These are phyloP conservation scores for Nephrotoma guestfalica DNA, from an alignment of 2,888 invertebrate genomes.

Conservation along the genomic window DNA sequence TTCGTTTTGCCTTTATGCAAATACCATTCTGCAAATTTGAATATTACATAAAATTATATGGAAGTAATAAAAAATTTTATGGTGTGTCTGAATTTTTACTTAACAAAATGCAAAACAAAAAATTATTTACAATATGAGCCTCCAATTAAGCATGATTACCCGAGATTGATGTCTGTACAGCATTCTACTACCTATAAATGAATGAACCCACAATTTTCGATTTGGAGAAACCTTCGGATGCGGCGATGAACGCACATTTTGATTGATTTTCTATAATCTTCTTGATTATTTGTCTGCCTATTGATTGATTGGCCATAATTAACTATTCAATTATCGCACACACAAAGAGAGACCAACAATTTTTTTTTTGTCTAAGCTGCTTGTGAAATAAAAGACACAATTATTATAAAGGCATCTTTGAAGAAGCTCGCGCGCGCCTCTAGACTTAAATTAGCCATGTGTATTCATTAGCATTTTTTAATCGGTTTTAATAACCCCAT, in stretches of 20 bases:
- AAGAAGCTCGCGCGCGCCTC: not conserved
- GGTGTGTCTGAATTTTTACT: not conserved
- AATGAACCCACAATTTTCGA: not conserved
- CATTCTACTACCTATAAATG: not conserved
- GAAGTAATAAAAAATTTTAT: no score
- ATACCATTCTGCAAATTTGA: not conserved
- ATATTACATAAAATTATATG: not conserved
- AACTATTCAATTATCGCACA: not conserved
- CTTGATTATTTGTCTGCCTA: not conserved
- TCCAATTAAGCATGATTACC: not conserved
- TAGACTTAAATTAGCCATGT: not conserved
- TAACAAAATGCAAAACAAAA: not conserved
- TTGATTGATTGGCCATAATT: not conserved
- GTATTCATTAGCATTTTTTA: not conserved
- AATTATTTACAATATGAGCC: not conserved
- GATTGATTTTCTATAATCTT: not conserved
- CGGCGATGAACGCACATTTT: not conserved
- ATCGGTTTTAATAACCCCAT: not conserved
- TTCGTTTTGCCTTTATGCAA: not conserved
- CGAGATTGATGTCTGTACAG: not conserved
- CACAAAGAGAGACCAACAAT: not conserved
- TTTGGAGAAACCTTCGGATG: not conserved
- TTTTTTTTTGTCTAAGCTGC: not conserved
- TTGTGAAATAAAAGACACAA: not conserved
- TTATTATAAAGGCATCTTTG: not conserved